These are phyloP conservation scores for Chymomyza procnemis DNA, from an alignment of 2,888 invertebrate species.

Conservation along the genomic window DNA sequence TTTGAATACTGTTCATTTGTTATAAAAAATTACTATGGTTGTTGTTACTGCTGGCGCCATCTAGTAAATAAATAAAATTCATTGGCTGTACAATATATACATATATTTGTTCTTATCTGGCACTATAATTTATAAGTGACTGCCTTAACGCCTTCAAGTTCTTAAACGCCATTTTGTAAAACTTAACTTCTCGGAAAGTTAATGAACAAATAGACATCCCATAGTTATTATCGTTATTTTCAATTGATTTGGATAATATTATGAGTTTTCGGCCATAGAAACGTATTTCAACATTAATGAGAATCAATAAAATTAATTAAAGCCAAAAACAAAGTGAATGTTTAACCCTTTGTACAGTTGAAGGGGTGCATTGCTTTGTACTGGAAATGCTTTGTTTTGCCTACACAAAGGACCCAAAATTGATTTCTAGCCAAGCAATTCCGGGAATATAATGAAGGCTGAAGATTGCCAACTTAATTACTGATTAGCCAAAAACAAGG, in stretches of 20 bases:
- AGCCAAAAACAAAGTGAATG: slow-evolving; percentile 19
- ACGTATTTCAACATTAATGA: background rate
- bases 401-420: slow-evolving; percentile 15
- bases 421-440: slow-evolving; percentile 29
- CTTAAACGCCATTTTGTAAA: too few species aligned
- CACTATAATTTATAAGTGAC: too few species aligned
- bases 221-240: background rate
- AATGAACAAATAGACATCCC: too few species aligned
- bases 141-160: too few species aligned
- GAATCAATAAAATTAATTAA: background rate
- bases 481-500: slow-evolving; percentile 40
- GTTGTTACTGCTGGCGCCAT: too few species aligned
- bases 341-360: background rate
- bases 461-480: slow-evolving; percentile 6
- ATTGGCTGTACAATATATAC: too few species aligned
- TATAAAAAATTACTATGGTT: too few species aligned
- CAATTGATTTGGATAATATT: background rate
- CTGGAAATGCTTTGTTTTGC: background rate
- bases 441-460: background rate
- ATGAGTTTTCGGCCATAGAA: background rate
- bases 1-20: too few species aligned
- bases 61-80: too few species aligned
- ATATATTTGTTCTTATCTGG: too few species aligned
- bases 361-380: background rate
- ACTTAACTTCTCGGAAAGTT: too few species aligned